phyloP scores from a whole-genome alignment of 2,888 invertebrate species.

The Cryptophagus acutangulus region DNA sequence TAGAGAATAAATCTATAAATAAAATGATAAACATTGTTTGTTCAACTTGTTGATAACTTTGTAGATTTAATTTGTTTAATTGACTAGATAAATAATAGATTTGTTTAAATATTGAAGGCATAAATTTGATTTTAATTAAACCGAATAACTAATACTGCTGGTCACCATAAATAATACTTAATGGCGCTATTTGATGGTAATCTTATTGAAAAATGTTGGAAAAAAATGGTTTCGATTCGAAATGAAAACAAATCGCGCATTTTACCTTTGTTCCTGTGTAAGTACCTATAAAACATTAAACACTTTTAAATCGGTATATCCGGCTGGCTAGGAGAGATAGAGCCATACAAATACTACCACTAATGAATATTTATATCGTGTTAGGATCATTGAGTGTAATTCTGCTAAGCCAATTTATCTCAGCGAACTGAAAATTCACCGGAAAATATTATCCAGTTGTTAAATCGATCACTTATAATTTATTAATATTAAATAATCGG shows the following conservation, averaged over 20 bases:
- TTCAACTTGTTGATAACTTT: slow-evolving; percentile 8
- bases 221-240: too few relatives aligned
- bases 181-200: too few relatives aligned
- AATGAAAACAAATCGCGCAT: too few relatives aligned
- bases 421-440: slow-evolving; percentile 8
- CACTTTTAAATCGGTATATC: slow-evolving; percentile 8
- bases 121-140: too few relatives aligned
- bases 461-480: too few relatives aligned
- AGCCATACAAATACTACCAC: slow-evolving; percentile 7
- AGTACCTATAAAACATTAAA: slow-evolving; percentile 7
- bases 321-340: slow-evolving; percentile 4
- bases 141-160: too few relatives aligned
- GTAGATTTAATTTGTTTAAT: slow-evolving; percentile 15
- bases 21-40: slow-evolving; percentile 27
- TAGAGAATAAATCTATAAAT: slow-evolving; percentile 26
- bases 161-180: too few relatives aligned
- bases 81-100: too few relatives aligned
- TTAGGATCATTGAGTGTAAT: slow-evolving; percentile 25
- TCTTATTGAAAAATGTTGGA: too few relatives aligned
- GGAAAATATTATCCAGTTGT: too few relatives aligned
- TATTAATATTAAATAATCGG: too few relatives aligned
- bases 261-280: slow-evolving; percentile 6
- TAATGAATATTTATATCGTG: slow-evolving; percentile 33
- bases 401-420: slow-evolving; percentile 11
- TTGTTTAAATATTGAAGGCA: too few relatives aligned